Evolutionary conservation across 2,113 vertebrate genomes (phyloP).

Genomic region (Indicator maculatus): DNA sequence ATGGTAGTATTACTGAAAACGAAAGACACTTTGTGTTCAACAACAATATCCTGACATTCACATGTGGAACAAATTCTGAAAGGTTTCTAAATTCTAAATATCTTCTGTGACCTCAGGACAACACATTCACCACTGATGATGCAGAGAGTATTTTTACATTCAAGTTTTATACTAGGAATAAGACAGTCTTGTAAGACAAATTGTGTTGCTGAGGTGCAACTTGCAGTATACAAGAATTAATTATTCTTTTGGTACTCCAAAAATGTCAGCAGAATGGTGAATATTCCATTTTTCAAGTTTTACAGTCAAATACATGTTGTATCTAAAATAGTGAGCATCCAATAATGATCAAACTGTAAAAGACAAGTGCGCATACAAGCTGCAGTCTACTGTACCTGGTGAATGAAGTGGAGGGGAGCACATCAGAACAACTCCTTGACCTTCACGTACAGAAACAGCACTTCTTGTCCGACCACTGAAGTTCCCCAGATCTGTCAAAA

Average conservation of each 20-base stretch:
- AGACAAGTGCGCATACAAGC: neutral
- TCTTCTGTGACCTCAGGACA: neutral
- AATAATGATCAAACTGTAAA: neutral
- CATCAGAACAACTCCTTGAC: slow-evolving; percentile 96
- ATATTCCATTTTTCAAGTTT: neutral
- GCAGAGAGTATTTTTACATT: neutral
- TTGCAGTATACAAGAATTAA: neutral
- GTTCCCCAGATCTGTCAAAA: slow-evolving; percentile 87
- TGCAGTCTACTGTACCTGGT: slow-evolving; percentile 82
- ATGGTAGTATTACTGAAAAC: neutral
- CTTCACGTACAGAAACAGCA: slow-evolving; percentile 93
- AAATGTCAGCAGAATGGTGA: neutral
- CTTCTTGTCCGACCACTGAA: slow-evolving; percentile 90
- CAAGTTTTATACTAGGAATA: neutral
- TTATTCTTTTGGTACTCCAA: neutral
- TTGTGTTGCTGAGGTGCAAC: neutral
- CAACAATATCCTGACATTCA: neutral
- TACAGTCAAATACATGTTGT: neutral
- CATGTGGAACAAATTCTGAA: slow-evolving; percentile 1
- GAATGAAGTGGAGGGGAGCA: slow-evolving; percentile 94
- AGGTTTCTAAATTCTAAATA: neutral
- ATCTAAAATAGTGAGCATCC: neutral
- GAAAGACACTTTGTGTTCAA: neutral
- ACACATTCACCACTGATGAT: neutral
- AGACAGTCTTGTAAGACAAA: neutral